A percentile compares a stretch with the other conserved stretches of the same genome.
phyloP scores from a whole-genome alignment of 2,113 vertebrate genomes.

The Laticauda colubrina region DNA sequence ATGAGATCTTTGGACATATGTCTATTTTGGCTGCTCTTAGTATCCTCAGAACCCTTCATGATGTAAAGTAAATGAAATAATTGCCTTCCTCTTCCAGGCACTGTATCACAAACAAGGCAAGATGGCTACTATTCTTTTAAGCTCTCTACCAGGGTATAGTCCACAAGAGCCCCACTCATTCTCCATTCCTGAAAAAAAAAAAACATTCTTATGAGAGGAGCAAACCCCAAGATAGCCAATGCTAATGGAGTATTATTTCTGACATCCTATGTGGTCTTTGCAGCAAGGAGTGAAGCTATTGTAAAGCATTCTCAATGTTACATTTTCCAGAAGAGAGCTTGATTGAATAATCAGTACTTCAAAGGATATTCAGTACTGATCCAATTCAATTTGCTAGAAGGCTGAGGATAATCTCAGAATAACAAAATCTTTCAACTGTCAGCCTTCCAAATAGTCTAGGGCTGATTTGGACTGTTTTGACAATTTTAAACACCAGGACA shows the following conservation, averaged over 20 bases:
- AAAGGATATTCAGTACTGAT: neutral
- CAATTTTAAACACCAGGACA: neutral
- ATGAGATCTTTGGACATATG: neutral
- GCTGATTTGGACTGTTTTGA: neutral
- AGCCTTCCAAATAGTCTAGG: neutral
- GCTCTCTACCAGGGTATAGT: neutral
- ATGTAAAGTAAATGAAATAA: neutral
- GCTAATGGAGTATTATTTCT: neutral
- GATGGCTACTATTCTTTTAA: neutral
- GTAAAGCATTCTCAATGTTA: neutral
- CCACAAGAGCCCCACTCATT: neutral
- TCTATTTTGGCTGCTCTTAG: neutral
- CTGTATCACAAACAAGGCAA: neutral
- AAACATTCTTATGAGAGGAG: neutral
- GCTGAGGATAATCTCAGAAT: neutral
- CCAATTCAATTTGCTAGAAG: neutral
- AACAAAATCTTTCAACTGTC: neutral
- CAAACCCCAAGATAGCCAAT: neutral
- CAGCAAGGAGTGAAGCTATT: neutral
- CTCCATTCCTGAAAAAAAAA: neutral
- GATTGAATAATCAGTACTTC: neutral
- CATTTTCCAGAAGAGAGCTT: neutral
- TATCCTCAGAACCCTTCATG: neutral
- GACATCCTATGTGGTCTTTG: neutral
- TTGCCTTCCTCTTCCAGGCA: neutral